Evolutionary conservation across 2,888 invertebrate genomes (phyloP).

Genomic region (Cheilosia urbana): DNA sequence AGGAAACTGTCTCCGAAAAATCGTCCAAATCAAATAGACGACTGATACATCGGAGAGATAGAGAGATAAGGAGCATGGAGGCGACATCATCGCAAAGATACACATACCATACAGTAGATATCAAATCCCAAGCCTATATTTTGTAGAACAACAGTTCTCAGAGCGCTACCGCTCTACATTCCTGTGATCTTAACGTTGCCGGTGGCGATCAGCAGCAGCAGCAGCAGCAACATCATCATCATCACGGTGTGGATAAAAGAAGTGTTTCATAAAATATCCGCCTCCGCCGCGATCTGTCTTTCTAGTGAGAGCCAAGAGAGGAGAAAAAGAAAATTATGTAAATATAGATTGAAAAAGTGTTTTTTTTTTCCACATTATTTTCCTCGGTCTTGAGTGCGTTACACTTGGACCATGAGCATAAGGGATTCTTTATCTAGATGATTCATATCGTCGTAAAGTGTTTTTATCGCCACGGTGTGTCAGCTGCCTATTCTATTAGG

Average conservation of each 20-base stretch:
- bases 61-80: slow-evolving; percentile 58
- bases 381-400: slow-evolving; percentile 21
- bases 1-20: slow-evolving; percentile 53
- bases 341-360: slow-evolving; percentile 74
- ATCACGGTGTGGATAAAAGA: slow-evolving; percentile 65
- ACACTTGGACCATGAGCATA: slow-evolving; percentile 52
- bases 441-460: slow-evolving; percentile 67
- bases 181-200: neutral
- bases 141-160: slow-evolving; percentile 59
- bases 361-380: slow-evolving; percentile 29
- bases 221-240: slow-evolving; percentile 39
- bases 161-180: slow-evolving; percentile 39
- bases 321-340: slow-evolving; percentile 37
- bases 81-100: slow-evolving; percentile 53
- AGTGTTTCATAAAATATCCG: slow-evolving; percentile 58
- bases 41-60: slow-evolving; percentile 20
- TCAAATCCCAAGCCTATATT: slow-evolving; percentile 27
- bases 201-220: slow-evolving; percentile 7
- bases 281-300: slow-evolving; percentile 52
- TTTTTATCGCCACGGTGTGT: slow-evolving; percentile 59
- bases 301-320: slow-evolving; percentile 32
- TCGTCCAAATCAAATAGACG: slow-evolving; percentile 17
- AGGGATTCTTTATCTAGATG: slow-evolving; percentile 65
- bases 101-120: slow-evolving; percentile 41
- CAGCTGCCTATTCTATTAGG: slow-evolving; percentile 43